Conservation (phyloP, 1,140 invertebrate genomes). For the Aphaenogaster ashmeadi region DNA sequence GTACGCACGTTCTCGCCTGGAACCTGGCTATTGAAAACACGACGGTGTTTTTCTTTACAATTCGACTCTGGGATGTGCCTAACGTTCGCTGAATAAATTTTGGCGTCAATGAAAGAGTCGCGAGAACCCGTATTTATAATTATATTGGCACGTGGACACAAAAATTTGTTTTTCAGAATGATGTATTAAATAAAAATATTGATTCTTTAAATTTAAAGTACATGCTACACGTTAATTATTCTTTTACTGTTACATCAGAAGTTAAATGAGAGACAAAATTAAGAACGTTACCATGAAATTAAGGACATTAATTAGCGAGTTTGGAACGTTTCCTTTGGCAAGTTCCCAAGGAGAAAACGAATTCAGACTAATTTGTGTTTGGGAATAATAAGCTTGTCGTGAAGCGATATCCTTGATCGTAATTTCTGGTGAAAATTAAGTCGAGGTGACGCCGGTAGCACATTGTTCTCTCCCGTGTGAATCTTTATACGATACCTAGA, state of each 20-base stretch:
- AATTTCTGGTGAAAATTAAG: slow-evolving; percentile 31
- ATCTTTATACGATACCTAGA: not conserved
- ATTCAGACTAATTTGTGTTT: not conserved
- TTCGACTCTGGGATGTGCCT: not conserved
- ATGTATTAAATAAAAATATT: not conserved
- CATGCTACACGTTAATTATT: not conserved
- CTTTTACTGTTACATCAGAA: not conserved
- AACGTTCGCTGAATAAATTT: not conserved
- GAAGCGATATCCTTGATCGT: not conserved
- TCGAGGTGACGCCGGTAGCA: not conserved
- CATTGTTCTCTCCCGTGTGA: slow-evolving; percentile 30
- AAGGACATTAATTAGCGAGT: not conserved
- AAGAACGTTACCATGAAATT: not conserved
- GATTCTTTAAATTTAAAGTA: not conserved
- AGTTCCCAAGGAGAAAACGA: not conserved
- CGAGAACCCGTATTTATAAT: not conserved
- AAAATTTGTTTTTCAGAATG: not conserved
- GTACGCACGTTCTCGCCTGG: too few species aligned
- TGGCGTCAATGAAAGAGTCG: not conserved
- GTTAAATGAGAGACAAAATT: not conserved
- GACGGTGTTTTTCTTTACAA: not conserved
- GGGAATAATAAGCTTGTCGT: not conserved
- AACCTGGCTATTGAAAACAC: not conserved
- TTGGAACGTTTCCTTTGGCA: not conserved
- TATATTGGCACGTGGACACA: not conserved